Evolutionary conservation across 2,888 invertebrate genomes (phyloP), one percentile per base, ranked within the genome.

Genomic region (Deilephila porcellus): DNA sequence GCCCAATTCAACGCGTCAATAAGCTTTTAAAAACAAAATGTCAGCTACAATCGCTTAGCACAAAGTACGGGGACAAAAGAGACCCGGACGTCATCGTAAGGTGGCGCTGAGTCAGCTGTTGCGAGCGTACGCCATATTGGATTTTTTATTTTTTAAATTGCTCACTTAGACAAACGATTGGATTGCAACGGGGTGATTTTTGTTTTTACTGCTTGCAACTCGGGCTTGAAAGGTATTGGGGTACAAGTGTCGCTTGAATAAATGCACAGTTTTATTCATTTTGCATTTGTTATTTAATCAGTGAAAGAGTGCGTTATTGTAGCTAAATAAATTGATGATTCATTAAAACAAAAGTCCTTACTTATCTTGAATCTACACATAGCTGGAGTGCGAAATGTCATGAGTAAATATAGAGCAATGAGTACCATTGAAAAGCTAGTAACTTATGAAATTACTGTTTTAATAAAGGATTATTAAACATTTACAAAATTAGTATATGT

Each of bases 71-170:
- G 83, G 79, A 85, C 87, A 88, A 86, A 79, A 83, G 84, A 79
- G 80, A 78, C 62, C 60, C 72, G 74, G 67, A 72, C 74, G 74
- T 67, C 83, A 83, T 82, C 84, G 86, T 86, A 89, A 91, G 90
- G 88, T 90, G 88, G 83, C 85, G 92, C 90, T 86, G 91, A 92
- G 86, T 93, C 92, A 93, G 93, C 92, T 92, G 91, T 86, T 86
- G 86, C 82, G 77, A 80, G 82, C 79, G 80, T 77, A 84, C 83
- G 88, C 90, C 90, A 92, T 91, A 80, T 91, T 91, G 88, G 81
- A 85, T 84, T 86, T 90, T 89, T 88, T 85, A 83, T 88, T 89
- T 90, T 91, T 90, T 83, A 80, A 88, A 90, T 83, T 86, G 85
- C 85, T 80, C 80, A 80, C 84, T 85, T 85, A 87, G 86, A 85